These are phyloP conservation scores for Haplochromis vanheusdeni DNA, from an alignment of 2,113 vertebrate genomes.

Conservation along the genomic window DNA sequence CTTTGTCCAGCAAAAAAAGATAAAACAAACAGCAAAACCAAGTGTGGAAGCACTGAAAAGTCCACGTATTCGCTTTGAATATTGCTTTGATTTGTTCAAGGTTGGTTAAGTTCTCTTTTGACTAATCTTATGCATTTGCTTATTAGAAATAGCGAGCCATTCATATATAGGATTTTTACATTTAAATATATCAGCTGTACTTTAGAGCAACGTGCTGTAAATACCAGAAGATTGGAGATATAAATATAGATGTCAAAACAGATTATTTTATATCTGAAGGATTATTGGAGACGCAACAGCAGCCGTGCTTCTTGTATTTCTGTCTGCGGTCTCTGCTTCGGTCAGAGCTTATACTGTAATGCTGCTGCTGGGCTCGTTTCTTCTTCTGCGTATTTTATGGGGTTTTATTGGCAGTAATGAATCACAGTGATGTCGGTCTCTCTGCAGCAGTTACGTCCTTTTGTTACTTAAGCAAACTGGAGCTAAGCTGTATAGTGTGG, in stretches of 20 bases:
- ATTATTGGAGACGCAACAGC: background rate
- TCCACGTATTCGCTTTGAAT: background rate
- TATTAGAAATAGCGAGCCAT: background rate
- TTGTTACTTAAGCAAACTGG: conserved; percentile 15
- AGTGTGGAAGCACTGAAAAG: background rate
- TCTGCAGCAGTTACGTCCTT: conserved; percentile 28
- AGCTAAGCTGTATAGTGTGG: background rate
- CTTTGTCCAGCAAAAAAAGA: background rate
- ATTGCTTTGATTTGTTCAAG: background rate
- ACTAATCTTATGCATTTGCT: background rate
- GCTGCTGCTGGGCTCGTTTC: conserved; percentile 5
- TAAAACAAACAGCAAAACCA: background rate
- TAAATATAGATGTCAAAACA: conserved; percentile 6
- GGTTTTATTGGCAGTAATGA: conserved; percentile 44
- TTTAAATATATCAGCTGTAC: background rate
- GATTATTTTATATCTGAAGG: conserved; percentile 6
- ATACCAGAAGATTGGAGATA: background rate
- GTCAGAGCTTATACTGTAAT: background rate
- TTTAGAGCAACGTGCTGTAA: background rate
- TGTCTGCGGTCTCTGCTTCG: background rate
- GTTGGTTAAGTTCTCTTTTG: background rate
- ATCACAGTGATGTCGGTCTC: conserved; percentile 35
- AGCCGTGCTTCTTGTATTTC: background rate
- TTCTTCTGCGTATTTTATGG: conserved; percentile 27
- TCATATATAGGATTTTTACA: background rate